Base-by-base conservation (phyloP, 2,113 vertebrate genomes). In the Osmerus mordax region DNA sequence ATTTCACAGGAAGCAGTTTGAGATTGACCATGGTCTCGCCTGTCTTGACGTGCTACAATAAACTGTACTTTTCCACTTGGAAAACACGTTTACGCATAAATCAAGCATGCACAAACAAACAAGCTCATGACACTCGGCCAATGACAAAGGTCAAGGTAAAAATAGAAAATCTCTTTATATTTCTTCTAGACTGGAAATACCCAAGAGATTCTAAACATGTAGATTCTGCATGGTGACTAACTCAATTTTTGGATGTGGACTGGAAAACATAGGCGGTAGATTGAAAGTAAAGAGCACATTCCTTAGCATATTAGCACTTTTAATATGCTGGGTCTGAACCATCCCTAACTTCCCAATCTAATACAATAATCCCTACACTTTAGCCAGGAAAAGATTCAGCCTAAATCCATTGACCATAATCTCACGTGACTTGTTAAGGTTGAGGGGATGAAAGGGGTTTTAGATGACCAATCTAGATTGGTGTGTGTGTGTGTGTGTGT, bases 281-380 rank as follows among this genome's bases (percentile, higher is more conserved):
- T 66, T 51, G n/a, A 72, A 71, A 69, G 67, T 36, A 79, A 77
- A 77, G 65, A 74, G 59, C 23, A 67, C 73, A 84, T 80, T 72
- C 65, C 71, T 75, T 32, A 76, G 76, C 13, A 55, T 19, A 84
- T 86, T 87, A 89, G 65, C 15, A 67, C 28, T 81, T 81, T 74
- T 72, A 83, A 81, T 77, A 70, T 73, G 54, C 58, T 56, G 0
- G 18, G 23, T 67, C 21, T 51, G 28, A 79, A 79, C 73, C 61
- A 76, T 72, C 73, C 67, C 61, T 74, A 72, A 78, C 75, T 72
- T 77, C 71, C 71, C 56, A 65, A 73, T 69, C 68, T 75, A 78
- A 83, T 71, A 29, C 71, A 15, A 65, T 79, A 84, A 86, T 81
- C 78, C 70, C 28, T 62, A 73, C 65, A 71, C 70, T 75, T 74